These are phyloP conservation scores for Anoncus sp. DNA, from an alignment of 2,888 invertebrate genomes.

Conservation along the genomic window DNA sequence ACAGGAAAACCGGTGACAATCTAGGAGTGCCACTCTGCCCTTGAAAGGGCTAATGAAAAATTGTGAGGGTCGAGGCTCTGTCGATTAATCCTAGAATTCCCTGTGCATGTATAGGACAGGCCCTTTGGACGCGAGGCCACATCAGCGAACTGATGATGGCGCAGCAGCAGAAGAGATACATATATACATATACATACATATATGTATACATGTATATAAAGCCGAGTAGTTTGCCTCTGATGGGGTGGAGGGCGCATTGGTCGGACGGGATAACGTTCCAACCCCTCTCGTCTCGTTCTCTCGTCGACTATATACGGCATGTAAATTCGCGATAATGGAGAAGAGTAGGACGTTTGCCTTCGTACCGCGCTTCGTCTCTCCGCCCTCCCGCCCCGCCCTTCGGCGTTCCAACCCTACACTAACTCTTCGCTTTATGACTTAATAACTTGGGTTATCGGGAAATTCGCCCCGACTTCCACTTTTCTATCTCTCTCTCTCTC, in stretches of 20 bases:
- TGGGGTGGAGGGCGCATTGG: constrained; percentile 28
- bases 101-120: neutral
- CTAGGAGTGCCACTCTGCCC: too few species aligned
- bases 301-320: constrained; percentile 73
- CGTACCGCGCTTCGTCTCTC: constrained; percentile 41
- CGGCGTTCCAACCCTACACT: constrained; percentile 72
- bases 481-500: constrained; percentile 49
- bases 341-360: constrained; percentile 70
- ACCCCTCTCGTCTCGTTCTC: constrained; percentile 63
- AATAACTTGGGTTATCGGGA: constrained; percentile 82
- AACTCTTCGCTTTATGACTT: constrained; percentile 82
- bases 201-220: constrained; percentile 6
- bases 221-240: constrained; percentile 35
- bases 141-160: constrained; percentile 4
- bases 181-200: neutral
- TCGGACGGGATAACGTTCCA: constrained; percentile 53
- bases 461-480: constrained; percentile 76
- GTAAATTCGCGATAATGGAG: constrained; percentile 82
- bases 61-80: neutral
- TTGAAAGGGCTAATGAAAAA: neutral
- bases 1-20: too few species aligned
- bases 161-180: neutral
- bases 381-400: constrained; percentile 54
- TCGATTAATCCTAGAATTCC: neutral
- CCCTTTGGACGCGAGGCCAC: neutral